Conservation (phyloP, 2,797 vertebrate species). For the Cheirogaleus major region DNA sequence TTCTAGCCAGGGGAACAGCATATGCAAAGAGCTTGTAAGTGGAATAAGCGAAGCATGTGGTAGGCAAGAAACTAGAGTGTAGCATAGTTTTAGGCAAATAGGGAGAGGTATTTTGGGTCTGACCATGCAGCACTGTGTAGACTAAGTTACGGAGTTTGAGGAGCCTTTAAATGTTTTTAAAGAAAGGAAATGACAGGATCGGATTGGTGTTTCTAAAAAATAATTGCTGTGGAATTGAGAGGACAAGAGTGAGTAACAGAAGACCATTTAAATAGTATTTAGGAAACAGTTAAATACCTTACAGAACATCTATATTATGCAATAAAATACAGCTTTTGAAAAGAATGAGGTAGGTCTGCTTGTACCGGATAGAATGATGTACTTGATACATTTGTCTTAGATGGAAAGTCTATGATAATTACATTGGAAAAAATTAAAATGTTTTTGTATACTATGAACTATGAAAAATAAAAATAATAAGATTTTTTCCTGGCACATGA, state of each 20-base stretch:
- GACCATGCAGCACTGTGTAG: neutral
- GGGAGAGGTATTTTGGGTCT: neutral
- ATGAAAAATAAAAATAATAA: neutral
- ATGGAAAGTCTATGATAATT: neutral
- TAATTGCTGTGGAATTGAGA: neutral
- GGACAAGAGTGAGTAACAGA: neutral
- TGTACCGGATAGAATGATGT: neutral
- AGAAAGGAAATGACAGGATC: neutral
- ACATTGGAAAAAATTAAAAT: neutral
- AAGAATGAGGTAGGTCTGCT: neutral
- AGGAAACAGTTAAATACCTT: neutral
- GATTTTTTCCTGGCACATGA: neutral
- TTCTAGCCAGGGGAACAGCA: neutral
- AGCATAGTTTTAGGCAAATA: neutral
- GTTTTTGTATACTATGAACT: neutral
- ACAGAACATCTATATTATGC: neutral
- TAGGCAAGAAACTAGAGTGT: neutral
- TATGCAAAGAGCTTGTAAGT: neutral
- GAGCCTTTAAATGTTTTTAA: neutral
- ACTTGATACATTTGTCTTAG: neutral
- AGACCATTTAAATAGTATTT: neutral
- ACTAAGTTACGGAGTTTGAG: neutral
- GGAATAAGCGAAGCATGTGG: neutral
- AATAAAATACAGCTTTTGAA: constrained; percentile 29
- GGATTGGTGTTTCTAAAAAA: neutral